Evolutionary conservation across 2,113 vertebrate genomes (phyloP).

Genomic region (Spheniscus mendiculus): DNA sequence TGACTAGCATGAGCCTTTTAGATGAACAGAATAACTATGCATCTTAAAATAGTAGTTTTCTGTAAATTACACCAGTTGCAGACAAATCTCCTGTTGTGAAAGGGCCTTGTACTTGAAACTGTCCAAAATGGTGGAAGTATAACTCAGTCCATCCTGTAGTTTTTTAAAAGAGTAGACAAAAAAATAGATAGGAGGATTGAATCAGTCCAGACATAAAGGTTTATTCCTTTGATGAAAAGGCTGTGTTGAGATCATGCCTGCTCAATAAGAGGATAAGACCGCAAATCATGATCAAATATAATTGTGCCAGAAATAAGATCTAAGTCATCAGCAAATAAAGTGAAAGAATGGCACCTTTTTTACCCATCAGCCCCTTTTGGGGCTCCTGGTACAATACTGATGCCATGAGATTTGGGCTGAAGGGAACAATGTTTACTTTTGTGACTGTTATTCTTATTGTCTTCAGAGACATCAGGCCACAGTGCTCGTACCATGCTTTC

Average conservation of each 20-base stretch:
- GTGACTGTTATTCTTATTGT: neutral
- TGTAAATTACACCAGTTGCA: neutral
- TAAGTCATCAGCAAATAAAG: neutral
- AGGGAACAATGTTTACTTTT: neutral
- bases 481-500: fast-evolving
- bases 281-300: neutral
- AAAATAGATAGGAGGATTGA: neutral
- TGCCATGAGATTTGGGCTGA: neutral
- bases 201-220: neutral
- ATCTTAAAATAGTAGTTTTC: neutral
- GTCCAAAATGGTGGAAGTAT: neutral
- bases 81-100: neutral
- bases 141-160: neutral
- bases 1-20: neutral
- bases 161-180: neutral
- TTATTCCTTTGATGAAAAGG: neutral
- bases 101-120: neutral
- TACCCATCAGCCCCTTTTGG: neutral
- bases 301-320: neutral
- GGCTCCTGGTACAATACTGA: neutral
- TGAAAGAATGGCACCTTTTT: neutral
- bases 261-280: neutral
- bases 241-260: neutral
- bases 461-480: neutral
- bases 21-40: neutral